Percentiles rank a stretch among this genome's conserved stretches.
Evolutionary conservation across 1,140 invertebrate genomes (phyloP).

Genomic region (Drosophila nasuta): DNA sequence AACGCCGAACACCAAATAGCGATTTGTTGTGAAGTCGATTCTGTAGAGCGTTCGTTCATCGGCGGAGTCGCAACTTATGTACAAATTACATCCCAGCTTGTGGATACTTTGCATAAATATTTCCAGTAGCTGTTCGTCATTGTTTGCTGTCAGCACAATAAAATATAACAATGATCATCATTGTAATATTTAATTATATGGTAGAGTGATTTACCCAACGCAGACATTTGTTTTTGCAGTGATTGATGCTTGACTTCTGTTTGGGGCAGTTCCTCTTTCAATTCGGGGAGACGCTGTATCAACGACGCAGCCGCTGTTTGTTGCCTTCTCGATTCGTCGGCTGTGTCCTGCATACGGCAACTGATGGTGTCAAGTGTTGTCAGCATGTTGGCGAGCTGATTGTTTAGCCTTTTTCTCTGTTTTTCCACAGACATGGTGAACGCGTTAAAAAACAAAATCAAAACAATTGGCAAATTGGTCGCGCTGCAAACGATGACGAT

Average conservation of each 20-base stretch:
- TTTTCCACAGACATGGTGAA: slow-evolving; percentile 6
- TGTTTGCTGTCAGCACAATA: background rate
- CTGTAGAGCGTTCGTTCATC: slow-evolving; percentile 7
- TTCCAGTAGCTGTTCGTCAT: background rate
- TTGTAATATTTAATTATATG: no score
- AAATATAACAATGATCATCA: background rate
- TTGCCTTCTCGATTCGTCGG: background rate
- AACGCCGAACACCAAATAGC: background rate
- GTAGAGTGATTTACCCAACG: background rate
- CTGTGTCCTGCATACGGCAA: background rate
- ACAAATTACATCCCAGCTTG: slow-evolving; percentile 16
- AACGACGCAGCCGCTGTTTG: background rate
- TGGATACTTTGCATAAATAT: background rate
- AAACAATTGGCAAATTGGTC: background rate
- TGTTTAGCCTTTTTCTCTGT: background rate
- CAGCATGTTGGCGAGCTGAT: background rate
- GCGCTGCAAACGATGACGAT: slow-evolving; percentile 20
- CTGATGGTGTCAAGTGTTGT: background rate
- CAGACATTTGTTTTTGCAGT: background rate
- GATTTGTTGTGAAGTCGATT: slow-evolving; percentile 13
- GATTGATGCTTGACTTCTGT: background rate
- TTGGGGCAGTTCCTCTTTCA: background rate
- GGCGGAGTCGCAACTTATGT: background rate
- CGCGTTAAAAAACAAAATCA: background rate
- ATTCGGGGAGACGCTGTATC: background rate